phyloP scores from a whole-genome alignment of 2,888 invertebrate genomes.

The Euclidia mi region DNA sequence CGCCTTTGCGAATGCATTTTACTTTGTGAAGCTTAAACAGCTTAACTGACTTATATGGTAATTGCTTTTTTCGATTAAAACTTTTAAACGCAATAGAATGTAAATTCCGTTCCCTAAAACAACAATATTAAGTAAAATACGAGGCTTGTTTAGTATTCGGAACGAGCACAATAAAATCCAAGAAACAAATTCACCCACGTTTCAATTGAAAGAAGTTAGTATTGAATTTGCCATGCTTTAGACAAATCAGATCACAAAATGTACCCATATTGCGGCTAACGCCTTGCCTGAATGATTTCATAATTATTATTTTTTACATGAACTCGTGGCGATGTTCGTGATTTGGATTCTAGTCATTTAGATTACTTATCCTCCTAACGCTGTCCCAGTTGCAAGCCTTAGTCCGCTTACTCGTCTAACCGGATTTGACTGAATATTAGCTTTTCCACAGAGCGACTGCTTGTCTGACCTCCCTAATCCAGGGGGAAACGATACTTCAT shows the following conservation, averaged over 20 bases:
- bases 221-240: slow-evolving; percentile 7
- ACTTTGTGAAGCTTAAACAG: slow-evolving; percentile 16
- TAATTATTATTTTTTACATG: no score
- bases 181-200: slow-evolving; percentile 15
- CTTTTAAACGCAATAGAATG: slow-evolving; percentile 23
- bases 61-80: slow-evolving; percentile 32
- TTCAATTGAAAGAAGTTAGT: neutral
- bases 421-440: no score
- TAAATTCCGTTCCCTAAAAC: slow-evolving; percentile 25
- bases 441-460: no score
- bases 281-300: no score
- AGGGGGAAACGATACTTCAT: no score
- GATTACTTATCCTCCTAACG: no score
- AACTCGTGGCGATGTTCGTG: no score
- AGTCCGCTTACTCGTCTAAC: no score
- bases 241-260: neutral
- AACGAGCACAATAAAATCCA: slow-evolving; percentile 21
- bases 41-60: slow-evolving; percentile 8
- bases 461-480: no score
- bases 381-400: no score
- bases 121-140: slow-evolving; percentile 22
- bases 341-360: no score
- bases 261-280: no score
- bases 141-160: slow-evolving; percentile 20
- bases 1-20: slow-evolving; percentile 20